Base-by-base conservation (phyloP, 2,113 vertebrate species). In the Pseudopipra pipra region DNA sequence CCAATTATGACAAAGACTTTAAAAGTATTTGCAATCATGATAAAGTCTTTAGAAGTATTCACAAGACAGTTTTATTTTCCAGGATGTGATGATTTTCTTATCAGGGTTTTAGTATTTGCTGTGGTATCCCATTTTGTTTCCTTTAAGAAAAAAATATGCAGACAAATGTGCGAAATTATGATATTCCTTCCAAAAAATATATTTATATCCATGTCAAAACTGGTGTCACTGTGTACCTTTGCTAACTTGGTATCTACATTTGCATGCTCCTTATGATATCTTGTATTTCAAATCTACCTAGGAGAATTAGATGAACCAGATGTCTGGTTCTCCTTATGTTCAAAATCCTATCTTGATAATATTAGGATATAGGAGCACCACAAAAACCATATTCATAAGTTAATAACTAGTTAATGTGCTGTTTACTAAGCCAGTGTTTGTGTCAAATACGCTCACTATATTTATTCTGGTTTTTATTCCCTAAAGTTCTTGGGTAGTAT, bases 281-380 rank as follows among this genome's bases (percentile, higher is more conserved):
- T 23, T 88, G 10, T 16, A 68, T 55, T 91, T 77, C 23, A 73
- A 33, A 65, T 41, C 33, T 77, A 23, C 15, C 9, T 68, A 22
- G 8, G 23, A 72, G 19, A 70, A 7, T 30, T 46, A 37, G 27
- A 4, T 54, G 33, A 70, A 52, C 9, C 14, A 41, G 14, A n/a
- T 30, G 4, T 52, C 28, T 71, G 6, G 5, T 74, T 62, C 16
- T 65, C 12, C 16, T n/a, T 17, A 18, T 21, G 5, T 44, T 59
- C 8, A 68, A 67, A 85, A 75, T 61, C 41, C 4, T 31, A 8
- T 70, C 66, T 62, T 54, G 24, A 22, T 72, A 49, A 37, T 55
- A 44, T 23, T n/a, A 46, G 4, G 12, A 18, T 13, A 15, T 27
- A 22, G 0, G 0, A 52, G 4, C 47, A 47, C 31, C n/a, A 44